These are phyloP conservation scores for Dicentrarchus labrax DNA, from an alignment of 2,113 vertebrate species.

Conservation along the genomic window DNA sequence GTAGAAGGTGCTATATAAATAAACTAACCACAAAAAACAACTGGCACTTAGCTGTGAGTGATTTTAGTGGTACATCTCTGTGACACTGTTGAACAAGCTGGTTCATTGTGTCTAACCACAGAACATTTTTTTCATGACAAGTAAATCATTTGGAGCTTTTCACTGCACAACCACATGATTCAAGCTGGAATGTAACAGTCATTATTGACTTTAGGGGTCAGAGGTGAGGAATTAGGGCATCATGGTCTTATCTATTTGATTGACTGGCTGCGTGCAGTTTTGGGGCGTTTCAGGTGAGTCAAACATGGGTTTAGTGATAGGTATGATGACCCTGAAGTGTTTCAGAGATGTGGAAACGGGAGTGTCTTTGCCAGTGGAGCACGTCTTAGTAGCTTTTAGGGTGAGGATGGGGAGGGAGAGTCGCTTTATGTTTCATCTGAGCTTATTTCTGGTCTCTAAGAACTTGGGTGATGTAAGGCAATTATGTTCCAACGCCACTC, in stretches of 20 bases:
- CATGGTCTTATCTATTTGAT: not conserved
- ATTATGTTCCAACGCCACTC: slow-evolving; percentile 14
- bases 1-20: not conserved
- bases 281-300: slow-evolving; percentile 12
- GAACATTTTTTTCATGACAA: not conserved
- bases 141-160: not conserved
- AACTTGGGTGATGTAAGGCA: slow-evolving; percentile 54
- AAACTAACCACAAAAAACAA: not conserved
- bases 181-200: not conserved
- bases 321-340: slow-evolving; percentile 27
- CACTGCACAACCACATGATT: not conserved
- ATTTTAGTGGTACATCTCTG: not conserved
- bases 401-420: slow-evolving; percentile 27
- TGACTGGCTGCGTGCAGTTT: slow-evolving; percentile 24
- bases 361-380: slow-evolving; percentile 30
- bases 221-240: slow-evolving; percentile 2
- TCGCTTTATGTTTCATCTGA: slow-evolving; percentile 61
- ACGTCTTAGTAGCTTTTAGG: slow-evolving; percentile 32
- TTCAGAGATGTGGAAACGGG: slow-evolving; percentile 39
- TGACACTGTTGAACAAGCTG: not conserved
- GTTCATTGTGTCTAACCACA: not conserved
- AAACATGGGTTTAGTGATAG: slow-evolving; percentile 16
- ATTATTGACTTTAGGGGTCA: not conserved
- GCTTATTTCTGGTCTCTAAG: slow-evolving; percentile 59
- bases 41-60: not conserved